Percentiles rank a stretch among this genome's conserved stretches.
These are phyloP conservation scores for Andrena dorsata DNA, from an alignment of 2,888 invertebrate genomes.

Conservation along the genomic window DNA sequence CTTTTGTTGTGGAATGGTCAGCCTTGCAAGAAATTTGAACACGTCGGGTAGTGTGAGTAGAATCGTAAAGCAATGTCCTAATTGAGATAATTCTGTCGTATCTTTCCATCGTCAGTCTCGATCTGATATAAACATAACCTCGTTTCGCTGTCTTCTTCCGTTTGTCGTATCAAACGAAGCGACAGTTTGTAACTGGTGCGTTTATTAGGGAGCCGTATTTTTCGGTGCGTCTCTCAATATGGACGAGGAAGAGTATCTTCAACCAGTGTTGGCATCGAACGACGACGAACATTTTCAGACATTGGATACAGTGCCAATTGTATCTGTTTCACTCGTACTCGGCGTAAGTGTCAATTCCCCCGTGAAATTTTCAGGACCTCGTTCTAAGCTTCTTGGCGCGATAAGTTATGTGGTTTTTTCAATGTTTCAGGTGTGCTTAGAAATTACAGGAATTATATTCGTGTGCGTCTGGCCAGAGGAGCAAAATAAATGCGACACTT, in stretches of 20 bases:
- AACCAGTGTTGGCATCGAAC: slow-evolving; percentile 78
- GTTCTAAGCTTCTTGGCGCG: no score
- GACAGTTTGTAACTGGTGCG: neutral
- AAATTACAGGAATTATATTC: slow-evolving; percentile 81
- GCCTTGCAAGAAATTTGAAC: slow-evolving; percentile 75
- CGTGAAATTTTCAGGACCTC: no score
- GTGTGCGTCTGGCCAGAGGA: slow-evolving; percentile 81
- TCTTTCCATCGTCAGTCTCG: neutral
- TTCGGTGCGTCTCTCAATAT: slow-evolving; percentile 80
- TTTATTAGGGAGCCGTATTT: slow-evolving; percentile 77
- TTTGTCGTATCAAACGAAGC: neutral
- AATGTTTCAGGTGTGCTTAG: slow-evolving; percentile 77
- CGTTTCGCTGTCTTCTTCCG: neutral
- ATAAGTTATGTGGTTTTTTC: neutral
- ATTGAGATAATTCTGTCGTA: neutral
- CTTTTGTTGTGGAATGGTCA: slow-evolving; percentile 76
- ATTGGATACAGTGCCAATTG: slow-evolving; percentile 79
- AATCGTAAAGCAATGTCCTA: neutral
- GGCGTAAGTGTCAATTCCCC: slow-evolving; percentile 73
- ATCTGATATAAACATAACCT: slow-evolving; percentile 59
- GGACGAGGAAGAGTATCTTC: slow-evolving; percentile 82
- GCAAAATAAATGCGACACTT: slow-evolving; percentile 81
- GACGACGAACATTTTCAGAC: slow-evolving; percentile 79
- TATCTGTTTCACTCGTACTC: slow-evolving; percentile 75
- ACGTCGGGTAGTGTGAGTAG: slow-evolving; percentile 78